Percentiles rank a stretch among this genome's conserved stretches.
These are phyloP conservation scores for Octodonta nipae DNA, from an alignment of 2,888 invertebrate genomes.

Conservation along the genomic window DNA sequence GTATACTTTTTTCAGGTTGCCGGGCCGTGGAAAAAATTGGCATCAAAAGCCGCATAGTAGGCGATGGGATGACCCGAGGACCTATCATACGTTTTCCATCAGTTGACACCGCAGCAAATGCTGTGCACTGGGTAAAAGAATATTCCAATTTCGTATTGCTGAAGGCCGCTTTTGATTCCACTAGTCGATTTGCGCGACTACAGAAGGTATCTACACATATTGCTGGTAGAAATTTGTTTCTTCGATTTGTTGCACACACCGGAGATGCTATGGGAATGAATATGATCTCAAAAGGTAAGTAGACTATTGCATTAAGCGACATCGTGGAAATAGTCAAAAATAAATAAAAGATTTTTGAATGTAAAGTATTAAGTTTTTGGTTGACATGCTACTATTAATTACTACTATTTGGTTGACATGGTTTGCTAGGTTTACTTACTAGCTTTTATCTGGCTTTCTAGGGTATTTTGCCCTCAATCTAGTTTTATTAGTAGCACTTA, in stretches of 20 bases:
- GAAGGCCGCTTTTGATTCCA: conserved; percentile 76
- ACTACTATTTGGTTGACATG: too few relatives aligned
- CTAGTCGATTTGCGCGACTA: conserved; percentile 77
- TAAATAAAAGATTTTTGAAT: too few relatives aligned
- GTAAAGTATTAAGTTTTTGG: too few relatives aligned
- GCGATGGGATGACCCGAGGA: conserved; percentile 91
- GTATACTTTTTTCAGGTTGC: conserved; percentile 48
- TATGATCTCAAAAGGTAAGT: conserved; percentile 94
- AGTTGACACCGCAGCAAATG: conserved; percentile 57
- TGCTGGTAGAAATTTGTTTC: conserved; percentile 73
- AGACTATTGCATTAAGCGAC: too few relatives aligned
- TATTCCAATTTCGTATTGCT: conserved; percentile 61
- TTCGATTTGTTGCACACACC: conserved; percentile 46
- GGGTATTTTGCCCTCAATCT: too few relatives aligned
- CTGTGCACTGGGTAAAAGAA: conserved; percentile 68
- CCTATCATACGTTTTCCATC: conserved; percentile 80
- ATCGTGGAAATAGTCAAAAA: too few relatives aligned
- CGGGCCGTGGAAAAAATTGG: conserved; percentile 71
- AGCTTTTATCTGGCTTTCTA: too few relatives aligned
- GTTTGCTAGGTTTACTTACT: too few relatives aligned
- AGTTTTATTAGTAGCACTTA: too few relatives aligned
- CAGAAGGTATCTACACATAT: conserved; percentile 66
- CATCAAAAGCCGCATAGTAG: conserved; percentile 67
- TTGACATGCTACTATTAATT: too few relatives aligned
- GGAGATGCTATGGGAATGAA: conserved; percentile 99